phyloP scores from a whole-genome alignment of 2,113 vertebrate species.

The Antechinus stuartii region DNA sequence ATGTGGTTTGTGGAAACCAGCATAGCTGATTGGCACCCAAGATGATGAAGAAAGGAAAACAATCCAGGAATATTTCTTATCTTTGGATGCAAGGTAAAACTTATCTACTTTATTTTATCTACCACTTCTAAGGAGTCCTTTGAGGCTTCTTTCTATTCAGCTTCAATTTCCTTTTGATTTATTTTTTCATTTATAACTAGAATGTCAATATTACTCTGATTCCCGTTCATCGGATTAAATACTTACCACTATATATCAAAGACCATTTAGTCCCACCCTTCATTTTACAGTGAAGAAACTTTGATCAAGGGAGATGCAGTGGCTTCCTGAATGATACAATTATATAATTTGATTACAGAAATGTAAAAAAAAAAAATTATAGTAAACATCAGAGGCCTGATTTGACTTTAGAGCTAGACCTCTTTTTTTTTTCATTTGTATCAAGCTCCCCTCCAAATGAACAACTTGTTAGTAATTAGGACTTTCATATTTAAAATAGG shows the following conservation, averaged over 20 bases:
- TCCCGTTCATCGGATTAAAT: not conserved
- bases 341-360: not conserved
- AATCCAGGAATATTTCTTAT: not conserved
- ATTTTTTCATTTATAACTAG: not conserved
- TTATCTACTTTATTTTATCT: not conserved
- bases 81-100: not conserved
- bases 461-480: not conserved
- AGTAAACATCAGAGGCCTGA: not conserved
- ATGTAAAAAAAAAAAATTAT: not conserved
- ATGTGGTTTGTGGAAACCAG: not conserved
- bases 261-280: not conserved
- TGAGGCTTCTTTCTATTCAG: not conserved
- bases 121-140: not conserved
- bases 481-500: not conserved
- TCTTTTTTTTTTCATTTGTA: not conserved
- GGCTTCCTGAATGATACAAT: not conserved
- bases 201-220: not conserved
- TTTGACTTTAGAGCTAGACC: not conserved
- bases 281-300: not conserved
- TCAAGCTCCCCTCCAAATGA: not conserved
- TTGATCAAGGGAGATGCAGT: not conserved
- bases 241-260: not conserved
- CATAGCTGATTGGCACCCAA: not conserved
- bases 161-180: not conserved
- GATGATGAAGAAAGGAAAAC: not conserved